Base-by-base conservation (phyloP, 2,797 vertebrate species). In the Hephaestus fuliginosus region DNA sequence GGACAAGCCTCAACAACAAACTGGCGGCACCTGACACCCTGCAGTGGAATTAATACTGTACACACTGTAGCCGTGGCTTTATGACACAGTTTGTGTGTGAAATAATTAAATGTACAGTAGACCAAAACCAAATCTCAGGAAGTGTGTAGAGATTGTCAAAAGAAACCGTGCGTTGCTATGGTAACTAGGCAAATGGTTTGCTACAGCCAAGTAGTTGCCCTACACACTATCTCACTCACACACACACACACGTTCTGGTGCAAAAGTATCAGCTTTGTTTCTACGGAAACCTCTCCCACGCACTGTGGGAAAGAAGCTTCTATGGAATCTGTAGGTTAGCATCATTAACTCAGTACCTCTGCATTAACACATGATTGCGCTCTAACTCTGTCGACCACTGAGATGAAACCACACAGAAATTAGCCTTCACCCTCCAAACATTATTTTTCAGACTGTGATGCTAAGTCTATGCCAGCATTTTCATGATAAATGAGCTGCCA, bases 271-370 rank as follows among this genome's bases (percentile, higher is more conserved):
- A 72, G 73, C 55, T 78, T 60, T 67, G 86, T 89, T 85, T 84
- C 88, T 81, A 86, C 71, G 70, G 89, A 92, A 93, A 89, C 88
- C 41, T 88, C 84, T 88, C 91, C 93, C 82, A 89, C 88, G 46
- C 74, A 63, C 55, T 7, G 48, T 14, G 9, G 64, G 78, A 69
- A 74, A 44, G 53, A 69, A 57, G 60, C 61, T 60, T 81, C 43
- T 52, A 18, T 66, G 57, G 55, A 67, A 76, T 74, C 69, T 66
- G 62, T 66, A 39, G 33, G 41, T 70, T 80, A 14, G 41, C 43
- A 62, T 74, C 30, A 60, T 78, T 75, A 70, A 53, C 60, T 28
- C 28, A 9, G 30, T 39, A 17, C 52, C 12, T 53, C 44, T 64
- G 56, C n/a, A 57, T 39, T 49, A 48, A 78, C 53, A 55, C 57